Evolutionary conservation across 2,888 invertebrate genomes (phyloP).

Genomic region (Polylopha cassiicola): DNA sequence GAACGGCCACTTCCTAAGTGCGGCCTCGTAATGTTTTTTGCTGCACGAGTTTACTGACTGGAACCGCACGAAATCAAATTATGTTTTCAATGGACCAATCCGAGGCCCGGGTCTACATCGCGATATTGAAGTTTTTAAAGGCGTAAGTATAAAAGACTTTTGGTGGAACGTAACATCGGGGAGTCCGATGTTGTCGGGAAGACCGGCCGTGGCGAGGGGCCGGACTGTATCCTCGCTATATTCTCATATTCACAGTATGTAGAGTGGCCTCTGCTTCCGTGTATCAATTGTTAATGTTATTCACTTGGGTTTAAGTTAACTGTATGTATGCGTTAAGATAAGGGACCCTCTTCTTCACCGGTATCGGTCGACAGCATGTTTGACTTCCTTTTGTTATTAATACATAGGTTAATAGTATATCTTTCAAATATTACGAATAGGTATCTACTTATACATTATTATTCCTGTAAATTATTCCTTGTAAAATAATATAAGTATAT

Average conservation of each 20-base stretch:
- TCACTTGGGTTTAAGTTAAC: constrained; percentile 70
- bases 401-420: constrained; percentile 1
- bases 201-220: constrained; percentile 74
- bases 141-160: constrained; percentile 36
- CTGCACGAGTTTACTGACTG: constrained; percentile 52
- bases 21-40: constrained; percentile 49
- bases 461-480: no score
- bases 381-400: constrained; percentile 69
- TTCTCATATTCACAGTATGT: constrained; percentile 49
- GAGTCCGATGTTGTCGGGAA: constrained; percentile 71
- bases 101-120: constrained; percentile 42
- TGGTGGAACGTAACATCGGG: constrained; percentile 33
- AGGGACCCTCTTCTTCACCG: constrained; percentile 74
- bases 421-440: no score
- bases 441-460: no score
- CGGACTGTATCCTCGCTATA: constrained; percentile 68
- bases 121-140: constrained; percentile 47
- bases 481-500: no score
- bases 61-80: constrained; percentile 55
- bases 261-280: constrained; percentile 75
- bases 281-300: constrained; percentile 74
- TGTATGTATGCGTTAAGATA: constrained; percentile 77
- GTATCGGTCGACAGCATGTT: constrained; percentile 67
- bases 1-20: constrained; percentile 25
- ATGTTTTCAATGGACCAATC: constrained; percentile 46